A percentile compares a stretch with the other conserved stretches of the same genome.
Evolutionary conservation across 1,140 invertebrate species (phyloP).

Genomic region (Bombus cullumanus): DNA sequence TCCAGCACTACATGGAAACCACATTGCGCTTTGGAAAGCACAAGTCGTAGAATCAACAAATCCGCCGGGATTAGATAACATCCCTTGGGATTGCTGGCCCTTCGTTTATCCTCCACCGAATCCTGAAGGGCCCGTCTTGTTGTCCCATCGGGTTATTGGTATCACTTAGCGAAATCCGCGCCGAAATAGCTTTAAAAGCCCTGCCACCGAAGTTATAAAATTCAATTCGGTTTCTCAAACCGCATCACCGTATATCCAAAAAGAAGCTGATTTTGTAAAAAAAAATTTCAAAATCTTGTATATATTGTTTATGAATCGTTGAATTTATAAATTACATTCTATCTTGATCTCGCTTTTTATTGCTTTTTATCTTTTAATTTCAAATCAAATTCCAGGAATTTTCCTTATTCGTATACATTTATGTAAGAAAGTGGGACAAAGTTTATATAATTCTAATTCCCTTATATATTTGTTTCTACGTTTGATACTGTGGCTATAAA

Average conservation of each 20-base stretch:
- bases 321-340: not conserved
- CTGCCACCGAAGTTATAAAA: constrained; percentile 15
- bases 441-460: not conserved
- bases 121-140: constrained; percentile 62
- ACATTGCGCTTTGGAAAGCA: constrained; percentile 70
- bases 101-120: constrained; percentile 62
- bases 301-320: not conserved
- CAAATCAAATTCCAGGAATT: not conserved
- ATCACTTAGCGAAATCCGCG: constrained; percentile 72
- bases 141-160: constrained; percentile 72
- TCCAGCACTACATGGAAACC: constrained; percentile 73
- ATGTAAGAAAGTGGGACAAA: not conserved
- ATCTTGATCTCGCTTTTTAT: not conserved
- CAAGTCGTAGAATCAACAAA: constrained; percentile 71
- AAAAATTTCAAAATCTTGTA: not conserved
- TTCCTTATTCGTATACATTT: not conserved
- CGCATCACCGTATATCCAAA: not conserved
- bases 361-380: not conserved
- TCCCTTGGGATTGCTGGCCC: constrained; percentile 68
- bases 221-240: constrained; percentile 29
- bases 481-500: no score
- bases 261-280: no score
- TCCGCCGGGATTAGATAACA: constrained; percentile 69
- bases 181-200: constrained; percentile 64
- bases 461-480: no score